Conservation (phyloP, 2,113 vertebrate species). For the Vidua chalybeata region DNA sequence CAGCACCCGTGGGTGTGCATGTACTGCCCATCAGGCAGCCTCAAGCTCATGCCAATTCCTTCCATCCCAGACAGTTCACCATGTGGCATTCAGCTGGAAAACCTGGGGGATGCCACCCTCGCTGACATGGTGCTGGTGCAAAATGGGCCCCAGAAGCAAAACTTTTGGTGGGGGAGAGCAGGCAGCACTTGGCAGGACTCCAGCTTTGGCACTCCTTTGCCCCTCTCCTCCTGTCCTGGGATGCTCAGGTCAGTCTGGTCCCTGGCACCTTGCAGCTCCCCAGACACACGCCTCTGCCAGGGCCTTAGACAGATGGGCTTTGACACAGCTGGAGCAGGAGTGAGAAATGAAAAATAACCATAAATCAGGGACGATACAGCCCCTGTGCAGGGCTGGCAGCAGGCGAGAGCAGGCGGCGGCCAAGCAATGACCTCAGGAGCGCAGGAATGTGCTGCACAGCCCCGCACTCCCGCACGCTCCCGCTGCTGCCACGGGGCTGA, state of each 20-base stretch:
- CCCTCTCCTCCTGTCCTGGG: background rate
- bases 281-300: background rate
- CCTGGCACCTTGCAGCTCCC: background rate
- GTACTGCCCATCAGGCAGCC: background rate
- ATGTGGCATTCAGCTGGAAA: background rate
- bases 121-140: background rate
- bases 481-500: background rate
- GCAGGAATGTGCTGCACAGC: constrained; percentile 43
- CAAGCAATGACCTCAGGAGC: constrained; percentile 31
- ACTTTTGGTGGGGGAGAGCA: background rate
- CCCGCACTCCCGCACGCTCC: constrained; percentile 1
- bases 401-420: background rate
- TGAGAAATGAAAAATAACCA: background rate
- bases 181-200: background rate
- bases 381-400: constrained; percentile 25
- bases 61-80: accelerated
- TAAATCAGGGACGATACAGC: background rate
- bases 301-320: background rate
- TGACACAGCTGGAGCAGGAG: background rate
- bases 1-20: background rate
- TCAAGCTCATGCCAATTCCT: accelerated
- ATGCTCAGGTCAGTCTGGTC: background rate
- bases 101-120: background rate
- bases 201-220: background rate
- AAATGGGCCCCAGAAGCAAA: background rate